Conservation (phyloP, 2,888 invertebrate species). For the Monopis laevigella region DNA sequence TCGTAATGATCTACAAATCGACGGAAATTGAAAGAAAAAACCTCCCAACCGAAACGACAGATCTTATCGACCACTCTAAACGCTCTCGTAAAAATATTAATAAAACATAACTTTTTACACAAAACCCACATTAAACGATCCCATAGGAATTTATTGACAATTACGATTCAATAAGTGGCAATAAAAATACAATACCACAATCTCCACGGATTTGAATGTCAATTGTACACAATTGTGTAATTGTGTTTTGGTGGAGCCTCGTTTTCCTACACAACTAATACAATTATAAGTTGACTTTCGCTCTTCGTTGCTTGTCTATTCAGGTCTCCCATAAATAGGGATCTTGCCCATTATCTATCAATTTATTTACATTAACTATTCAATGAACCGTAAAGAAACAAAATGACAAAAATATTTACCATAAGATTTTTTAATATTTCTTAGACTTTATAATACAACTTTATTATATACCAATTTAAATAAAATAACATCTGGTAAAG, state of each 20-base stretch:
- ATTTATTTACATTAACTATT: slow-evolving; percentile 56
- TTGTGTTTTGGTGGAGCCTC: slow-evolving; percentile 62
- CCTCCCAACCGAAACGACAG: slow-evolving; percentile 50
- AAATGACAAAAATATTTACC: no score
- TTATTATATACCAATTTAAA: no score
- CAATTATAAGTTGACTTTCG: slow-evolving; percentile 55
- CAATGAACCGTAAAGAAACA: no score
- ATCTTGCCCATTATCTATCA: no score
- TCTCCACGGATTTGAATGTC: slow-evolving; percentile 66
- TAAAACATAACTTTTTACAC: slow-evolving; percentile 67
- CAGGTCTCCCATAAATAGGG: no score
- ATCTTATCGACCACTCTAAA: slow-evolving; percentile 62
- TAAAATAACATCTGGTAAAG: no score
- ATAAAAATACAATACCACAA: slow-evolving; percentile 63
- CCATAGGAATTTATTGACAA: slow-evolving; percentile 67
- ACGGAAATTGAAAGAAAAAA: slow-evolving; percentile 68
- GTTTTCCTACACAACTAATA: slow-evolving; percentile 54
- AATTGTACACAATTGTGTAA: slow-evolving; percentile 65
- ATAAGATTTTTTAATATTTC: no score
- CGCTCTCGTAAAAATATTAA: slow-evolving; percentile 68
- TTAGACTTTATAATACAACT: no score
- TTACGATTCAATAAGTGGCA: slow-evolving; percentile 65
- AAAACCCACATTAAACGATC: slow-evolving; percentile 67
- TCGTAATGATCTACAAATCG: slow-evolving; percentile 64
- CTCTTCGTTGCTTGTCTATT: slow-evolving; percentile 34